A percentile compares a stretch with the other conserved stretches of the same genome.
These are phyloP conservation scores for Pangasius krempfi DNA, from an alignment of 2,797 vertebrate genomes.

Conservation along the genomic window DNA sequence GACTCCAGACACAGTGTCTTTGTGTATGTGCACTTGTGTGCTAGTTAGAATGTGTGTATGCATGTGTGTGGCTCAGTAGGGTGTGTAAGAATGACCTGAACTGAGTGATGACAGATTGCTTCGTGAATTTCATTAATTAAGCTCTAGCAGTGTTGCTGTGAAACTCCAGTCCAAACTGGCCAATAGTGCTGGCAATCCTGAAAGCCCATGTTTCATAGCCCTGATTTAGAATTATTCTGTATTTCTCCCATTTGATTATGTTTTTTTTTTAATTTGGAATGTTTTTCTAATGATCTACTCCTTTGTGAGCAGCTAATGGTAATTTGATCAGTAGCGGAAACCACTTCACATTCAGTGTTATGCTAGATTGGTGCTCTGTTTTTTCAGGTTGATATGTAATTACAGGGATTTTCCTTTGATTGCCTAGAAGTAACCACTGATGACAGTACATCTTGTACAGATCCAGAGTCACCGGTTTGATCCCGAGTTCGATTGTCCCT, in stretches of 20 bases:
- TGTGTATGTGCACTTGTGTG: background rate
- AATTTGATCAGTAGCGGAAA: background rate
- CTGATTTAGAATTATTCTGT: background rate
- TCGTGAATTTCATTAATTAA: slow-evolving; percentile 40
- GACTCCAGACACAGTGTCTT: background rate
- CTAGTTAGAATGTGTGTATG: slow-evolving; percentile 11
- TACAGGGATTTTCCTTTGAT: background rate
- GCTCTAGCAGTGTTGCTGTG: background rate
- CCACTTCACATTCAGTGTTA: background rate
- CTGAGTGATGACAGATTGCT: slow-evolving; percentile 36
- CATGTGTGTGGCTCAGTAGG: slow-evolving; percentile 13
- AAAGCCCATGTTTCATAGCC: background rate
- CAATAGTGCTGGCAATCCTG: background rate
- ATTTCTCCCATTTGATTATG: background rate
- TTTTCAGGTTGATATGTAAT: background rate
- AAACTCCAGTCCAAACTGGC: background rate
- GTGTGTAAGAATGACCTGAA: slow-evolving; percentile 17
- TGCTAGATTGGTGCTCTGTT: background rate
- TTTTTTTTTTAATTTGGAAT: background rate
- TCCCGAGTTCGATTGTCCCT: background rate
- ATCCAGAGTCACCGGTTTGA: background rate
- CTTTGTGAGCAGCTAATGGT: slow-evolving; percentile 3
- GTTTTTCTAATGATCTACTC: background rate
- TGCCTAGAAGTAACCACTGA: background rate
- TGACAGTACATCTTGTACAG: background rate